These are phyloP conservation scores for Sorex araneus DNA, from an alignment of 2,113 vertebrate genomes.

Conservation along the genomic window DNA sequence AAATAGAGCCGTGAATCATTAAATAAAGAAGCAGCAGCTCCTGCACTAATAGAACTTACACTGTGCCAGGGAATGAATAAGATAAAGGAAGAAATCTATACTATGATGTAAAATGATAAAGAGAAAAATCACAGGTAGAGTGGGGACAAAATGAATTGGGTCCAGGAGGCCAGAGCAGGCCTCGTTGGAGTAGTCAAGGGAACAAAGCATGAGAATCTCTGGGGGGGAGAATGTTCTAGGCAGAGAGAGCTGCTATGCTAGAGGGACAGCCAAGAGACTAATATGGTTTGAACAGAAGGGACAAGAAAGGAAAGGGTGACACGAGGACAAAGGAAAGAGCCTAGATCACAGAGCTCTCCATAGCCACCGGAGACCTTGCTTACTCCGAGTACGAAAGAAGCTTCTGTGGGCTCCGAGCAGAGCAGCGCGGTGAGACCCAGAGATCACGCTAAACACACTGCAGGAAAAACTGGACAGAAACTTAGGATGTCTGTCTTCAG, in stretches of 20 bases:
- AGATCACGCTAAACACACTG: not conserved
- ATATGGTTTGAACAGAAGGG: not conserved
- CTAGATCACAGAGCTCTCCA: rapidly evolving
- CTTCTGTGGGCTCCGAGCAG: not conserved
- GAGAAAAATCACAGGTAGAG: not conserved
- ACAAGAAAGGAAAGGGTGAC: not conserved
- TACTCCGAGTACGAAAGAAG: not conserved
- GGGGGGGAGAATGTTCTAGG: not conserved
- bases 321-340: not conserved
- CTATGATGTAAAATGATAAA: not conserved
- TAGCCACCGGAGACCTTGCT: not conserved
- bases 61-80: not conserved
- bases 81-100: not conserved
- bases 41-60: not conserved
- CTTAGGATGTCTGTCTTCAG: not conserved
- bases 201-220: not conserved
- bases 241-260: not conserved
- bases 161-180: not conserved
- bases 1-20: not conserved
- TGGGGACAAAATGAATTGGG: not conserved
- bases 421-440: not conserved
- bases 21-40: not conserved
- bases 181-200: not conserved
- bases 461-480: not conserved
- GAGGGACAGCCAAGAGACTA: not conserved